Evolutionary conservation across 1,140 invertebrate genomes (phyloP), one percentile per base, ranked within the genome.

Genomic region (Lepidurus apus): DNA sequence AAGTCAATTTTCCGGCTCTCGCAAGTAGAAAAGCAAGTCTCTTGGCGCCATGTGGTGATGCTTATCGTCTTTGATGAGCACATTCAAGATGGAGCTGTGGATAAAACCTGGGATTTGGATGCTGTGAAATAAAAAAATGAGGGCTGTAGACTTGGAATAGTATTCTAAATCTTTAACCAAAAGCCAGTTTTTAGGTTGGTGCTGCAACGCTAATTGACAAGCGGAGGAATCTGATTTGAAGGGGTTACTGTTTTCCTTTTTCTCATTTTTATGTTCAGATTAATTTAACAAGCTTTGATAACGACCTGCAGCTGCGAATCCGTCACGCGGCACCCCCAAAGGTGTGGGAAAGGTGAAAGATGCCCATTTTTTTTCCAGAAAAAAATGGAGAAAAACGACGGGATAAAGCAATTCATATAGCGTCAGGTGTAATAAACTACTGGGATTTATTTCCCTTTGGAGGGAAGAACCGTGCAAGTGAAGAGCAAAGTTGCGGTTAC

Each of bases 381-480:
- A 34, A 34, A 34, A 34, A 65, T 65, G 7, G 17, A 9, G 21
- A 65, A 65, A 65, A 17, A 17, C 53, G 17, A 11, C 21, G 53
- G 53, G 21, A 65, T 65, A 21, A 65, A 65, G 53, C 53, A 65
- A 65, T 65, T 65, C 21, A 65, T 65, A 21, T 21, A 65, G 53
- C 53, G 53, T 65, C 53, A 65, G 53, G 53, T 65, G 53, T 65
- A n/a, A 65, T 65, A 65, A 65, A 65, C 53, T 65, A 7, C 9
- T 65, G 13, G 45, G 53, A 65, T 65, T 65, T 21, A 65, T 65
- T 65, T 65, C 53, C 17, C 9, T 17, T 65, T 21, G 53, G 34
- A 34, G 34, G 34, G 34, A 34, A 34, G 34, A 34, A 34, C 34
- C 34, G 34, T 34, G 34, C 34, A 2, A 34, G 34, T 34, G 34